Evolutionary conservation across 1,140 invertebrate species (phyloP).

Genomic region (Saccostrea echinata): DNA sequence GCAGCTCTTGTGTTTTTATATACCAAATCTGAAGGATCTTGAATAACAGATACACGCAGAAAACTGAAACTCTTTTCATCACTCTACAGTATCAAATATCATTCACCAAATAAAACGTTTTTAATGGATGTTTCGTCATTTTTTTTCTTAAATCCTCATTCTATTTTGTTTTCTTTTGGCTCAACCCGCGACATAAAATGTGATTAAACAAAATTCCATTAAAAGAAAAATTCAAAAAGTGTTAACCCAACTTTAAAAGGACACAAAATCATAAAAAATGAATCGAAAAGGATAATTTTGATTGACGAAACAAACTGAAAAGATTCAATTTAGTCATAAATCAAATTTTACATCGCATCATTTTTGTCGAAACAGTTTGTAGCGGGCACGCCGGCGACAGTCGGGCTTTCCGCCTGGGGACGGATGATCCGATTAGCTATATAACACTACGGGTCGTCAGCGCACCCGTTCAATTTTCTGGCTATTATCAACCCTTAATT

Average conservation of each 20-base stretch:
- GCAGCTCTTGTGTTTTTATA: no score
- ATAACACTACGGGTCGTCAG: neutral
- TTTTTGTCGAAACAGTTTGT: slow-evolving; percentile 6
- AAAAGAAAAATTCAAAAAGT: slow-evolving; percentile 5
- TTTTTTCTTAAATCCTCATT: neutral
- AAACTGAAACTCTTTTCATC: neutral
- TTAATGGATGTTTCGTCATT: neutral
- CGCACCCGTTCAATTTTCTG: slow-evolving; percentile 26
- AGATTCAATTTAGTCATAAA: slow-evolving; percentile 38
- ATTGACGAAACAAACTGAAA: slow-evolving; percentile 39
- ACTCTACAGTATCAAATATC: neutral
- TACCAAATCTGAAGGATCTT: no score
- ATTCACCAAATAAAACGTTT: neutral
- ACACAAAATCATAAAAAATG: slow-evolving; percentile 30
- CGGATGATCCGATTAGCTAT: slow-evolving; percentile 12
- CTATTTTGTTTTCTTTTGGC: neutral
- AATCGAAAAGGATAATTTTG: slow-evolving; percentile 30
- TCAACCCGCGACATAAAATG: neutral
- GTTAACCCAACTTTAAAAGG: slow-evolving; percentile 15
- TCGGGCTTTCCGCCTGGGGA: neutral
- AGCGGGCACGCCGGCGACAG: neutral
- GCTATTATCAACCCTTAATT: slow-evolving; percentile 20
- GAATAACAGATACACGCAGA: no score
- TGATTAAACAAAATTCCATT: slow-evolving; percentile 30
- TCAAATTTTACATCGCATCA: slow-evolving; percentile 29